Percentiles rank a stretch among this genome's conserved stretches.
These are phyloP conservation scores for Schizopygopsis pylzovi DNA, from an alignment of 2,797 vertebrate species.

Conservation along the genomic window DNA sequence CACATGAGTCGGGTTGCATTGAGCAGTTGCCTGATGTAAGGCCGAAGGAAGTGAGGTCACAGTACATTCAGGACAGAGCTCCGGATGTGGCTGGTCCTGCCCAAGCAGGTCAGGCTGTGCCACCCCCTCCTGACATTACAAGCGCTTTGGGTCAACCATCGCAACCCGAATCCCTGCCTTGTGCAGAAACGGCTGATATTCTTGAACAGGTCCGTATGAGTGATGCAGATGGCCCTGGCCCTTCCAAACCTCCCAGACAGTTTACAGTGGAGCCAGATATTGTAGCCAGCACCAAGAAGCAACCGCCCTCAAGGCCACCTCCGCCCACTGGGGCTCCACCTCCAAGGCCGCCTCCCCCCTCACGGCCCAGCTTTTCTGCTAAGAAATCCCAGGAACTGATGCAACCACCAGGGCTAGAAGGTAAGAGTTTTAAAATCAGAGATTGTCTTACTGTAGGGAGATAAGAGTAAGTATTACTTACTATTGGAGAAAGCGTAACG, in stretches of 20 bases:
- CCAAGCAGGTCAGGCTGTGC: conserved; percentile 44
- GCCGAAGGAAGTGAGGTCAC: conserved; percentile 54
- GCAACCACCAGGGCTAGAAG: conserved; percentile 85
- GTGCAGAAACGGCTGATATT: conserved; percentile 71
- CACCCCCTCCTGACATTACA: conserved; percentile 78
- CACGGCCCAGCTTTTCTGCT: conserved; percentile 84
- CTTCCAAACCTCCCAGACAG: conserved; percentile 89
- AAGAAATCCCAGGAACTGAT: conserved; percentile 90
- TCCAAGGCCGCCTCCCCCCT: conserved; percentile 90
- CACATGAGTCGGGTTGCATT: neutral
- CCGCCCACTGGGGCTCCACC: conserved; percentile 88
- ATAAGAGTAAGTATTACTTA: no score
- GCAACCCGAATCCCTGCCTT: conserved; percentile 54
- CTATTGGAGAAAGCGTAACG: no score
- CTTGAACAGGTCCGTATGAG: conserved; percentile 76
- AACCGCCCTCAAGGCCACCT: conserved; percentile 88
- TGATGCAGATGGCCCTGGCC: conserved; percentile 78
- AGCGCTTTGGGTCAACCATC: conserved; percentile 69
- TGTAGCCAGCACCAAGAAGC: conserved; percentile 97
- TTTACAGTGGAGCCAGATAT: conserved; percentile 93
- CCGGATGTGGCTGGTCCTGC: conserved; percentile 55
- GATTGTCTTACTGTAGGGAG: no score
- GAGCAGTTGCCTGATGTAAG: conserved; percentile 40
- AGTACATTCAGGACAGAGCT: conserved; percentile 54
- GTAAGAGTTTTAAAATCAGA: conserved; percentile 64